These are phyloP conservation scores for Pyrrhosoma nymphula DNA, from an alignment of 2,888 invertebrate species.

Conservation along the genomic window DNA sequence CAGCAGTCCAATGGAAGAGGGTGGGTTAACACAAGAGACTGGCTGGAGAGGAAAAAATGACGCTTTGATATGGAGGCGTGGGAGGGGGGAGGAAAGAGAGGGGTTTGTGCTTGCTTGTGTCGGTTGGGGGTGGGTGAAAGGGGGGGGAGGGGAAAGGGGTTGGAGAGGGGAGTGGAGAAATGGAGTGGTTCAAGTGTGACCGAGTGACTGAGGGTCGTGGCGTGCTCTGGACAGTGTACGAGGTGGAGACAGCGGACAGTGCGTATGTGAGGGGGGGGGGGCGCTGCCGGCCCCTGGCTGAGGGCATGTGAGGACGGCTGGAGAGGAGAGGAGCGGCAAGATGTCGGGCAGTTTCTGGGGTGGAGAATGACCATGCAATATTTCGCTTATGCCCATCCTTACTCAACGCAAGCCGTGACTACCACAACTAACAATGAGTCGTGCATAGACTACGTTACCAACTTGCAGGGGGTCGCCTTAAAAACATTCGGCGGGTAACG, in stretches of 20 bases:
- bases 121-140: too few species aligned
- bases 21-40: not conserved
- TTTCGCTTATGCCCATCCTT: too few species aligned
- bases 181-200: not conserved
- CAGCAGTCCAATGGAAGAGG: not conserved
- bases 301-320: not conserved
- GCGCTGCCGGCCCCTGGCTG: not conserved
- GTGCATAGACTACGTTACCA: too few species aligned
- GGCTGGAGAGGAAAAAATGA: not conserved
- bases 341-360: not conserved
- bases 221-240: conserved; percentile 59
- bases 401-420: too few species aligned
- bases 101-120: not conserved
- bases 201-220: conserved; percentile 31
- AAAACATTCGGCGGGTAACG: too few species aligned
- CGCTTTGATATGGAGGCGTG: not conserved
- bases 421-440: too few species aligned
- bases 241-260: not conserved
- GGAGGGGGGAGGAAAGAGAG: not conserved
- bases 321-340: not conserved
- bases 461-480: too few species aligned
- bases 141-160: not conserved
- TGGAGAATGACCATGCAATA: not conserved
- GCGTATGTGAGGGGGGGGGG: not conserved
- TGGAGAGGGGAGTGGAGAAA: not conserved